Evolutionary conservation across 2,888 invertebrate species (phyloP).

Genomic region (Pachymerium ferrugineum): DNA sequence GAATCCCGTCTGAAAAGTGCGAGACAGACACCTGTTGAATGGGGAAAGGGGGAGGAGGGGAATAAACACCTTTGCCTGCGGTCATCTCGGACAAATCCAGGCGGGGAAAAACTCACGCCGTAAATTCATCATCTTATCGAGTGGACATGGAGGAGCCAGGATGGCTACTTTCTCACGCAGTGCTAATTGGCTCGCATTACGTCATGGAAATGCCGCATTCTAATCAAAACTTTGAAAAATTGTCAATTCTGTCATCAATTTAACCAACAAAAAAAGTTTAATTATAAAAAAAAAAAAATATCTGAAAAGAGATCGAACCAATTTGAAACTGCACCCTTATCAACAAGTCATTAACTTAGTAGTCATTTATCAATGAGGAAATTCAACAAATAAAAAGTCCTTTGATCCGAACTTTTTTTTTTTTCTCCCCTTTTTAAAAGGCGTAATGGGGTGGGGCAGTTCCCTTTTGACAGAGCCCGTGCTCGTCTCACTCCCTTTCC

Average conservation of each 20-base stretch:
- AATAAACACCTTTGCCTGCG: conserved; percentile 16
- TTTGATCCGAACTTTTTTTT: neutral
- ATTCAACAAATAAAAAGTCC: neutral
- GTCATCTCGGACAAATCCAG: conserved; percentile 19
- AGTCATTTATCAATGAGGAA: conserved; percentile 10
- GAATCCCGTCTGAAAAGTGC: neutral
- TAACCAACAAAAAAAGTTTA: too few species aligned
- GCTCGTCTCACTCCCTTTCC: neutral
- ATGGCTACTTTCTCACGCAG: conserved; percentile 19
- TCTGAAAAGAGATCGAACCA: too few species aligned
- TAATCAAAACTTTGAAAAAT: neutral
- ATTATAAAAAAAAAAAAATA: too few species aligned
- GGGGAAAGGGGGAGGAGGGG: neutral
- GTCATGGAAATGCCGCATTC: neutral
- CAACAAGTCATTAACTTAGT: neutral
- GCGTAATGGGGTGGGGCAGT: neutral
- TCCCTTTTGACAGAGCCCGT: neutral
- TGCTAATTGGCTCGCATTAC: conserved; percentile 21
- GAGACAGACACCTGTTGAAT: neutral
- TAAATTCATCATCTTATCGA: conserved; percentile 27
- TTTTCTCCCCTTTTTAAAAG: neutral
- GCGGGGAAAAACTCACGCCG: neutral
- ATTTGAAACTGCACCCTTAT: neutral
- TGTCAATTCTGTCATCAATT: too few species aligned
- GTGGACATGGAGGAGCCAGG: conserved; percentile 19